A percentile compares a stretch with the other conserved stretches of the same genome.
Evolutionary conservation across 1,140 invertebrate genomes (phyloP).

Genomic region (Drosophila nasuta): DNA sequence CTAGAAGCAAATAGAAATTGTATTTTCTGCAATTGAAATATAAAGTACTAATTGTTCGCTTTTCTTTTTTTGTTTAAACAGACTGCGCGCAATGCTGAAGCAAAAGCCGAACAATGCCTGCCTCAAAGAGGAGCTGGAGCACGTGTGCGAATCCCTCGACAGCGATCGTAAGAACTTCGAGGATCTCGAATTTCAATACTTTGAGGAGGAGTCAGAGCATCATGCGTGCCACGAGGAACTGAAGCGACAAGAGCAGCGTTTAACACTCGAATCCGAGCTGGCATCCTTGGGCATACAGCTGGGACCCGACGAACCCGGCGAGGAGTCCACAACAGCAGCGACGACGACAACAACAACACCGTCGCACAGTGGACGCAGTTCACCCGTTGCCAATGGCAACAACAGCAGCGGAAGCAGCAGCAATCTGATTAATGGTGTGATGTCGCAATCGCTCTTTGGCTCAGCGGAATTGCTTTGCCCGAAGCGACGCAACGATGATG

Average conservation of each 20-base stretch:
- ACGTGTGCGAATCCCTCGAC: slow-evolving; percentile 88
- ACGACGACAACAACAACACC: background rate
- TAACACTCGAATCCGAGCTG: slow-evolving; percentile 83
- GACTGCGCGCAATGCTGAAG: slow-evolving; percentile 86
- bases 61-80: slow-evolving; percentile 15
- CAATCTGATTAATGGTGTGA: slow-evolving; percentile 73
- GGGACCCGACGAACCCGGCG: slow-evolving; percentile 46
- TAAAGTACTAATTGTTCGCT: slow-evolving; percentile 3
- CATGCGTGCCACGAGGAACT: slow-evolving; percentile 93
- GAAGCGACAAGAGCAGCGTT: slow-evolving; percentile 90
- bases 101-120: slow-evolving; percentile 85
- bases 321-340: slow-evolving; percentile 26
- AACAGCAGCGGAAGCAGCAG: background rate
- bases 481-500: slow-evolving; percentile 76
- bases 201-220: slow-evolving; percentile 95
- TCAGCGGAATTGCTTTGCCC: slow-evolving; percentile 79
- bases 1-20: too few species aligned
- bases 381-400: slow-evolving; percentile 14
- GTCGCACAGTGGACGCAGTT: slow-evolving; percentile 11
- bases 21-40: too few species aligned
- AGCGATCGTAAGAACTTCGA: slow-evolving; percentile 93
- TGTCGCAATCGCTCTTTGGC: slow-evolving; percentile 83
- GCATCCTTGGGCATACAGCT: slow-evolving; percentile 63
- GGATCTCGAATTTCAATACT: slow-evolving; percentile 96
- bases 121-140: slow-evolving; percentile 87